Base-by-base conservation (phyloP, 2,797 vertebrate species). In the Remorina albescens region DNA sequence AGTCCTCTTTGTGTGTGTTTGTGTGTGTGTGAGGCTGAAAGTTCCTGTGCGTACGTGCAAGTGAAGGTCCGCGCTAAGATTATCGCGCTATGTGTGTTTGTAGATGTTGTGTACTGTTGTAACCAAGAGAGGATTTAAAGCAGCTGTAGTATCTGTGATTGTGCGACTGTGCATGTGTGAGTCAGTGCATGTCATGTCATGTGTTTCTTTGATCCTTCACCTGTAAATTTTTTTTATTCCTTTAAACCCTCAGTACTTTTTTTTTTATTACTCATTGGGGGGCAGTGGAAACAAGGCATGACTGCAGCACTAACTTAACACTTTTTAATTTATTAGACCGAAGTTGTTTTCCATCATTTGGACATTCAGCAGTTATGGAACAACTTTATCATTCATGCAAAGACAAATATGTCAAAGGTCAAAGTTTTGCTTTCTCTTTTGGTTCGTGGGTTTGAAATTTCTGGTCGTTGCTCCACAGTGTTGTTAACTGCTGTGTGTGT, bases 1-100 rank as follows among this genome's bases (percentile, higher is more conserved):
- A 89, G 81, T 80, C 1, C 47, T 57, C 18, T 51, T 12, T 67
- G 39, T 77, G 81, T 68, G 71, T 25, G 49, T n/a, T n/a, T n/a
- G n/a, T 60, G 41, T 67, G 37, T 39, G 71, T 76, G 76, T 47
- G 39, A 19, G 39, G 3, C 16, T 11, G 9, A 23, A 42, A 42
- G 36, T 58, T 42, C 28, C 25, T 60, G 47, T 54, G 44, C 18
- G 28, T 21, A 49, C 46, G 30, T 72, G 65, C 30, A 65, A 37
- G 50, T 74, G 51, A 25, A 15, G 50, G 26, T 9, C 13, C 25
- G n/a, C 3, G 15, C 26, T 7, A 26, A 23, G 46, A 12, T 8
- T 26, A 50, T 26, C 5, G 18, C 16, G n/a, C 6, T 15, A 25
- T 47, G 50, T 30, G 19, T 57, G 28, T 62, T 21, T 39, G 4